phyloP scores from a whole-genome alignment of 2,797 vertebrate genomes.

The Emydoidea blandingii region DNA sequence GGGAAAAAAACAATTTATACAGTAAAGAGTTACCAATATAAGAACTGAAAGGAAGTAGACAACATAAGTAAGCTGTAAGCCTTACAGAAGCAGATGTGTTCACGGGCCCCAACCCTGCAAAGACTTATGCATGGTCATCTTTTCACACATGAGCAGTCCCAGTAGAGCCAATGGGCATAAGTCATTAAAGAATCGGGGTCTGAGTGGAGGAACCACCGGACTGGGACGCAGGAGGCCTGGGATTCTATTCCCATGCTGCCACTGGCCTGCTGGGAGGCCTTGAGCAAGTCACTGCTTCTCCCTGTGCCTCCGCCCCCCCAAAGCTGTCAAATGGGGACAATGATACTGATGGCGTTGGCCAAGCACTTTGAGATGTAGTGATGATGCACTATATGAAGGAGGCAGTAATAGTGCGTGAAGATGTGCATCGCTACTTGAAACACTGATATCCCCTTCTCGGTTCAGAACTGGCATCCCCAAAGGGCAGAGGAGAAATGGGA shows the following conservation, averaged over 20 bases:
- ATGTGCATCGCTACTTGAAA: too few relatives aligned
- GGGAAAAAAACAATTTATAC: not conserved
- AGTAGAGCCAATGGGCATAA: not conserved
- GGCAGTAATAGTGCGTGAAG: not conserved
- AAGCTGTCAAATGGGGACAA: rapidly evolving
- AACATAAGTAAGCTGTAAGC: not conserved
- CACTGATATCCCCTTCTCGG: not conserved
- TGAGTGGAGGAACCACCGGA: not conserved
- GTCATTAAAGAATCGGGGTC: not conserved
- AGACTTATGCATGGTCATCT: not conserved
- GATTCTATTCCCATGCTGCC: not conserved
- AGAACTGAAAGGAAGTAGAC: not conserved
- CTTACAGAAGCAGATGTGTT: not conserved
- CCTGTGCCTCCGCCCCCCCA: rapidly evolving
- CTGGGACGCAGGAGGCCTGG: too few relatives aligned
- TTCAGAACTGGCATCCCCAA: not conserved
- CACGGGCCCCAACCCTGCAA: not conserved
- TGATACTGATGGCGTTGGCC: rapidly evolving
- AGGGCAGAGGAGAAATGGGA: not conserved
- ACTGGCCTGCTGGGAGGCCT: not conserved
- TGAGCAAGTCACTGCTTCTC: rapidly evolving
- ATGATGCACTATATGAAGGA: not conserved
- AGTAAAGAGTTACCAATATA: not conserved
- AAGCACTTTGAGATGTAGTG: not conserved
- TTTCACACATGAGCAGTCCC: not conserved